Base-by-base conservation (phyloP, 2,888 invertebrate genomes). In the Ephialtes manifestator region DNA sequence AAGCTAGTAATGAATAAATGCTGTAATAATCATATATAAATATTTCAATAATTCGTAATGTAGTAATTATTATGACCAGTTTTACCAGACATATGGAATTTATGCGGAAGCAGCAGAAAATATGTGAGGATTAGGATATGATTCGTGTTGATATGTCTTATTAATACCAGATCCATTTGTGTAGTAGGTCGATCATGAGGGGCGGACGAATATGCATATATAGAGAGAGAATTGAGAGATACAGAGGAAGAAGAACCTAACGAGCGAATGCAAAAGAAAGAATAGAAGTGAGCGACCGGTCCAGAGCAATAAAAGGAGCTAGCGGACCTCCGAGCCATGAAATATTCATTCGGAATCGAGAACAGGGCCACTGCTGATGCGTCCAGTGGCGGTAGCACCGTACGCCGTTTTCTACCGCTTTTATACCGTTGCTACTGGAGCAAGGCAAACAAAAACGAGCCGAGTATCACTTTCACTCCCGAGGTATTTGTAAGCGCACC, bases 331-430 rank as follows among this genome's bases (percentile, higher is more conserved):
- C 76, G 65, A 72, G 82, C 65, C 82, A 85, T 85, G 85, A 85
- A 85, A 85, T 85, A 85, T 85, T 85, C 85, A 85, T 85, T 77
- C 84, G 82, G 81, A 89, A 89, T 88, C 87, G 88, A 90, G 86
- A 90, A 84, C 86, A 81, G 81, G 83, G 81, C 60, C 84, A 65
- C 48, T 67, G 31, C 31, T 60, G 76, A 60, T 48, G 68, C 79
- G 82, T 85, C 81, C 84, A 81, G 67, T 55, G 51, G 39, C 35
- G 60, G 55, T 63, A 53, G 39, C 24, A 31, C 67, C 28, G 48
- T 58, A 65, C 43, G 53, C 60, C 51, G 53, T 65, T 20, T 67
- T 67, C 77, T 46, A 43, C 63, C 48, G 48, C 58, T 67, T 39
- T 24, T 51, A 55, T 51, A 70, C 48, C 48, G 15, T 53, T 81